Evolutionary conservation across 2,113 vertebrate species (phyloP), one percentile per base, ranked within the genome.

Genomic region (Urocynchramus pylzowi): DNA sequence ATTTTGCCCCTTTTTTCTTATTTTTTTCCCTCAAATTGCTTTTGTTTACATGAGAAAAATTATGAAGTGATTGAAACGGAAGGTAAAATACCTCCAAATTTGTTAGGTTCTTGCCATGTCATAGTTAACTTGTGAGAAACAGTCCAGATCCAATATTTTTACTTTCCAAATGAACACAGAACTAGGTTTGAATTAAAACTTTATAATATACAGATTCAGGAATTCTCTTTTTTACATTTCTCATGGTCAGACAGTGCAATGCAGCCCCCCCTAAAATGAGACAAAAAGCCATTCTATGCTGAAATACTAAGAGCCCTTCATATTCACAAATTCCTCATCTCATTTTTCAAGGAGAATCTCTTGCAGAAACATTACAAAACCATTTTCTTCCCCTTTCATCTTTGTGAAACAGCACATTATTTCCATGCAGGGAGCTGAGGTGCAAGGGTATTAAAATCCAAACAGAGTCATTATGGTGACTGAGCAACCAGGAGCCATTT

Each of bases 341-440:
- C 53, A 22, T 79, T 95, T 94, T 91, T 65, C 67, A 57, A 85
- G 78, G 8, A 82, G 87, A 80, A 59, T 61, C 67, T 95, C 89
- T 70, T 69, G n/a, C 63, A 91, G 84, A 89, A 91, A 93, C 71
- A 90, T 91, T 74, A 77, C 74, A 73, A 85, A 87, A 53, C 37
- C 71, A 85, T 93, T 93, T 96, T 77, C 63, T n/a, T 76, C 35
- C 19, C 44, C 91, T 90, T 96, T 93, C 96, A 87, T 93, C 87
- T 90, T 33, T 1, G 7, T 27, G 67, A 83, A 96, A 73, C 87
- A 91, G 69, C 76, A 79, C 78, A 50, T 85, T 76, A 95, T 80
- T 77, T 61, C 87, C 70, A 69, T 11, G 42, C 70, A 83, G 70
- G 49, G 63, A 81, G 74, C 59, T 65, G 54, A 75, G 70, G 81